Base-by-base conservation (phyloP, 2,888 invertebrate genomes). In the Eupithecia vulgata region DNA sequence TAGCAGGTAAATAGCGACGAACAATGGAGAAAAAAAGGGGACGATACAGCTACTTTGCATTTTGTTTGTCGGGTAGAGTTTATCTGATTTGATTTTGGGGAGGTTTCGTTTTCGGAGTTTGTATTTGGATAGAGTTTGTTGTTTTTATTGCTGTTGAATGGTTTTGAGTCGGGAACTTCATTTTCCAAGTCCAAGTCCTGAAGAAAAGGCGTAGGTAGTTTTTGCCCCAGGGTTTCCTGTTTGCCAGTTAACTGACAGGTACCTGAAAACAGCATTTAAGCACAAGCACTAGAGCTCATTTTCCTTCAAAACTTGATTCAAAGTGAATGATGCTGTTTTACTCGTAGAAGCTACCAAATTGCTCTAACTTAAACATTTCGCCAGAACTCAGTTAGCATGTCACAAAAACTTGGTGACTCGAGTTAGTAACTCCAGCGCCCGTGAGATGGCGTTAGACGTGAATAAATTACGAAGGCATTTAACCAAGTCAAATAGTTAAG, bases 331-430 rank as follows among this genome's bases (percentile, higher is more conserved):
- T 25, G 57, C 30, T 52, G 40, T 79, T 74, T 81, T 75, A 21
- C 21, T 57, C 4, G 25, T 57, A 13, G 81, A 80, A 83, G 82
- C 84, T 84, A 81, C 83, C 80, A 85, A 88, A 88, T 88, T 86
- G 85, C 86, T 86, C 84, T 80, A 87, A 87, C 84, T 86, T 85
- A 86, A 87, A 86, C 85, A 86, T 87, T 88, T 86, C 84, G 81
- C 81, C 78, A 80, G 75, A 83, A 84, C 81, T 80, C 82, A 90
- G 89, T 90, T 87, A 84, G 85, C 86, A 85, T 90, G 90, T 91
- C 90, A 88, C 88, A 90, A 90, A 90, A 91, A 91, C 90, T 91
- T 91, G 86, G 81, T 81, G 82, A 80, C 77, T 77, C 71, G 76
- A 76, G 78, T 77, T 74, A 74, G 77, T 72, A 75, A 75, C 66